phyloP scores from a whole-genome alignment of 1,140 invertebrate genomes.

The Leptopilina clavipes region DNA sequence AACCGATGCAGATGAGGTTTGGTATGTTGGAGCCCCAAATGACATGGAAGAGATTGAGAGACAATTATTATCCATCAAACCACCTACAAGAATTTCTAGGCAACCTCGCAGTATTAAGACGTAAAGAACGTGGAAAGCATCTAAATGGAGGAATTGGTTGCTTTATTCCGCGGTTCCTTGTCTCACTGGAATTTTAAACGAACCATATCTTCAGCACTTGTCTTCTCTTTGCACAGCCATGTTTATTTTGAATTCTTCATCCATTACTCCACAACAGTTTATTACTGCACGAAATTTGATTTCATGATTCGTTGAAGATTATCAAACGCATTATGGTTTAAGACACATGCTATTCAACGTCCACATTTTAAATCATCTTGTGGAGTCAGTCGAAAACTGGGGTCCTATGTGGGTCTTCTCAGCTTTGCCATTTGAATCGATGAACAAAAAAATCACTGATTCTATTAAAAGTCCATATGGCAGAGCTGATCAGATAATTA shows the following conservation, averaged over 20 bases:
- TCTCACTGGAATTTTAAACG: neutral
- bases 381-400: neutral
- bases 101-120: neutral
- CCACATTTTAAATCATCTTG: neutral
- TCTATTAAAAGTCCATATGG: no score
- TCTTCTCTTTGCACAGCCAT: neutral
- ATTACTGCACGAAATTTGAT: neutral
- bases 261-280: neutral
- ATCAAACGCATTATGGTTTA: neutral
- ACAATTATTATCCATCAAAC: neutral
- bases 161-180: constrained; percentile 18
- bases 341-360: neutral
- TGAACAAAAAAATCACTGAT: no score
- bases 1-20: neutral
- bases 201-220: neutral
- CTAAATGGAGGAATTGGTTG: constrained; percentile 8
- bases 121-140: neutral
- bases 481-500: no score
- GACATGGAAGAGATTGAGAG: constrained; percentile 22
- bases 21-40: neutral
- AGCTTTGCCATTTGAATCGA: no score
- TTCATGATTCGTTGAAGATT: neutral
- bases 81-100: neutral
- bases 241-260: neutral
- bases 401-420: neutral